phyloP scores from a whole-genome alignment of 2,113 vertebrate species.

The Cyphomyrus discorhynchus region DNA sequence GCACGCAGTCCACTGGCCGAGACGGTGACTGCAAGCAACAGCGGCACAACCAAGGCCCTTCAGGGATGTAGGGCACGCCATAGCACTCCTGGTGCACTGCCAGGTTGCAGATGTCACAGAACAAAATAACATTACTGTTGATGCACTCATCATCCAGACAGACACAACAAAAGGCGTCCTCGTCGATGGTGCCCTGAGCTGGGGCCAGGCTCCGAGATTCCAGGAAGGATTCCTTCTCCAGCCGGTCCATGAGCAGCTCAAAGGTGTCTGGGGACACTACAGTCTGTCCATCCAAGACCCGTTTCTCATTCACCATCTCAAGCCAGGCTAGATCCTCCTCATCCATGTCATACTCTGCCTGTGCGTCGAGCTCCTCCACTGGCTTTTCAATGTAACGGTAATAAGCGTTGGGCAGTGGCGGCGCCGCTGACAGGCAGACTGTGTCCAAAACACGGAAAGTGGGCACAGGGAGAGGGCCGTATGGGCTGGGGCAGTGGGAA shows the following conservation, averaged over 20 bases:
- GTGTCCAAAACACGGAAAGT: constrained; percentile 78
- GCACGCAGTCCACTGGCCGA: constrained; percentile 85
- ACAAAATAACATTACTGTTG: constrained; percentile 96
- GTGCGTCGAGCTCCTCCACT: constrained; percentile 73
- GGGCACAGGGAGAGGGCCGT: constrained; percentile 76
- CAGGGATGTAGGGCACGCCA: constrained; percentile 90
- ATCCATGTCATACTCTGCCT: constrained; percentile 95
- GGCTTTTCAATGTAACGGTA: constrained; percentile 86
- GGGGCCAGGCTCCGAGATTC: constrained; percentile 78
- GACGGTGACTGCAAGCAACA: constrained; percentile 93
- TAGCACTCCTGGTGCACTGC: constrained; percentile 98
- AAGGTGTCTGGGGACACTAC: constrained; percentile 76
- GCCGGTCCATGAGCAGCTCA: constrained; percentile 81
- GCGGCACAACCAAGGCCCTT: constrained; percentile 96
- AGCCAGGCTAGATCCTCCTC: constrained; percentile 92
- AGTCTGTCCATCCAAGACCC: constrained; percentile 71
- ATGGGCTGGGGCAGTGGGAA: constrained; percentile 46
- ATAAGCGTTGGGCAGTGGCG: constrained; percentile 73
- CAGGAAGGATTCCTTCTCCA: constrained; percentile 89
- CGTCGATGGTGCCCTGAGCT: constrained; percentile 78
- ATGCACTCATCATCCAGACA: constrained; percentile 97
- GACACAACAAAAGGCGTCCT: constrained; percentile 95
- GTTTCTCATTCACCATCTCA: constrained; percentile 84
- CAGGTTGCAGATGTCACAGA: constrained; percentile 95
- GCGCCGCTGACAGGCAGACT: constrained; percentile 61